phyloP scores from a whole-genome alignment of 1,140 invertebrate genomes.

The Diuraphis noxia region DNA sequence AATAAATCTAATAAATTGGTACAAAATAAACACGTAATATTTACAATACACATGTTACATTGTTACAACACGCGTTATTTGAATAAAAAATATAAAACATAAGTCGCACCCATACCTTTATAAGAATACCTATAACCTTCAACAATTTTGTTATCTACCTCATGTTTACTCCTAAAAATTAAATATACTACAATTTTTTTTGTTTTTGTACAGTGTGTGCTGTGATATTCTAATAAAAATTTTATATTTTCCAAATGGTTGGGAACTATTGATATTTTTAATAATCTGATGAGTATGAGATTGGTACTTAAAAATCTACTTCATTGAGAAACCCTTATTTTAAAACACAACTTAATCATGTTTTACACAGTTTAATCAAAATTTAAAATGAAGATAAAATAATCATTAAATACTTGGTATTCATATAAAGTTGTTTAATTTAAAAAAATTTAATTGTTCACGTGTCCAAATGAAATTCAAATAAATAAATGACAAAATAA shows the following conservation, averaged over 20 bases:
- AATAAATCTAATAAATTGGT: background rate
- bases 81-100: conserved; percentile 17
- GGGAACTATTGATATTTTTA: background rate
- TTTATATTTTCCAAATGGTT: background rate
- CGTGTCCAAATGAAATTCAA: background rate
- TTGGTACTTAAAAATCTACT: background rate
- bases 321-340: background rate
- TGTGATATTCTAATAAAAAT: background rate
- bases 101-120: background rate
- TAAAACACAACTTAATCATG: background rate
- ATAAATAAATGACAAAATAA: background rate
- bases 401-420: background rate
- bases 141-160: conserved; percentile 5
- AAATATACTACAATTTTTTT: background rate
- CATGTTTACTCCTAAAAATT: background rate
- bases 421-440: too few relatives aligned
- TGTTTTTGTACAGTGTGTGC: background rate
- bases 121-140: background rate
- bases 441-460: too few relatives aligned
- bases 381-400: background rate
- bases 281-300: background rate
- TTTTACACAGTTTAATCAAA: background rate
- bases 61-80: background rate
- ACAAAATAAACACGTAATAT: background rate
- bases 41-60: background rate